phyloP scores from a whole-genome alignment of 2,797 vertebrate genomes.

The Pipistrellus pygmaeus region DNA sequence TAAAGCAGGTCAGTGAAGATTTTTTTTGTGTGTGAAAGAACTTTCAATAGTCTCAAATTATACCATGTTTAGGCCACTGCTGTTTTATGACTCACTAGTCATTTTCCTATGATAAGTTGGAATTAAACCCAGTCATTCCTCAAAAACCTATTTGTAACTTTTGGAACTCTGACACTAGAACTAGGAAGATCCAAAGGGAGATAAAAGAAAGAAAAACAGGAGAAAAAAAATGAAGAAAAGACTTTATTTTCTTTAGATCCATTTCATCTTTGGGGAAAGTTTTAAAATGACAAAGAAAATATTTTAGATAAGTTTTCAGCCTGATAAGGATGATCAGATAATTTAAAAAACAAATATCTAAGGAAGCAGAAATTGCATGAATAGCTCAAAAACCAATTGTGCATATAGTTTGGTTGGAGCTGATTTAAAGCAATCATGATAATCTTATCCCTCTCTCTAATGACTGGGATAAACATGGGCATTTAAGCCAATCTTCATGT shows the following conservation, averaged over 20 bases:
- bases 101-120: conserved; percentile 44
- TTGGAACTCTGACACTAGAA: conserved; percentile 48
- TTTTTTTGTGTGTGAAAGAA: background rate
- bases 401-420: background rate
- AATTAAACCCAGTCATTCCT: conserved; percentile 59
- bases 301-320: conserved; percentile 25
- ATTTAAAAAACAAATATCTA: conserved; percentile 31
- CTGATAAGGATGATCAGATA: conserved; percentile 3
- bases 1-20: conserved; percentile 8
- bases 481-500: background rate
- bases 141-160: conserved; percentile 54
- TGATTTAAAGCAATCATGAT: background rate
- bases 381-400: conserved; percentile 35
- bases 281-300: conserved; percentile 26
- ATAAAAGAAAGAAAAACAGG: conserved; percentile 7
- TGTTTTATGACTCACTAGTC: background rate
- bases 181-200: background rate
- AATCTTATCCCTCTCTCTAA: background rate
- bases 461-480: background rate
- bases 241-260: background rate
- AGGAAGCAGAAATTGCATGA: conserved; percentile 50
- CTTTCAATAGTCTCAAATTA: conserved; percentile 33
- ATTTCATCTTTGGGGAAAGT: conserved; percentile 44
- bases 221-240: conserved; percentile 2
- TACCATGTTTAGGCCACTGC: background rate